These are phyloP conservation scores for Auanema sp. DNA, from an alignment of 2,888 invertebrate genomes.

Conservation along the genomic window DNA sequence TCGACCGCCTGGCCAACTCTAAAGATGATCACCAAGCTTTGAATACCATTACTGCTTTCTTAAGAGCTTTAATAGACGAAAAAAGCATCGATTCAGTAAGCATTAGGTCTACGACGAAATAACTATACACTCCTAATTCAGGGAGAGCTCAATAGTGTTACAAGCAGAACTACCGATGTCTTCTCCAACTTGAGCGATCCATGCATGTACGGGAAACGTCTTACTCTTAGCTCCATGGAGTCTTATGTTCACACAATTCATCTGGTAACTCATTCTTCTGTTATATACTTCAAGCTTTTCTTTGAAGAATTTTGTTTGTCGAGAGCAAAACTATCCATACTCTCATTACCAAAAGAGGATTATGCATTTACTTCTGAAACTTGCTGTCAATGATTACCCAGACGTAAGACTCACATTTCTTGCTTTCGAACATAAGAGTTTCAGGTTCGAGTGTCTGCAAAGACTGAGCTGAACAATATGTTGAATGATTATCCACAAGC, in stretches of 20 bases:
- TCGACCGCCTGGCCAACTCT: slow-evolving; percentile 2
- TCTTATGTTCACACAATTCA: slow-evolving; percentile 14
- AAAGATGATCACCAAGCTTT: slow-evolving; percentile 18
- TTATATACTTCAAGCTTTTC: slow-evolving; percentile 7
- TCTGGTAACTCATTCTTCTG: slow-evolving; percentile 12
- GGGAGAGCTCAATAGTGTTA: slow-evolving; percentile 14
- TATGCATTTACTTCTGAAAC: slow-evolving; percentile 1
- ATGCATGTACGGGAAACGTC: slow-evolving; percentile 8
- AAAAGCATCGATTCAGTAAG: slow-evolving; percentile 18
- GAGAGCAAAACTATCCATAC: slow-evolving; percentile 12
- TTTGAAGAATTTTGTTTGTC: slow-evolving; percentile 14
- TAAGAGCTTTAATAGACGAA: slow-evolving; percentile 18
- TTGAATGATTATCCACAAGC: slow-evolving; percentile 12
- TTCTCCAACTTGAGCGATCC: slow-evolving; percentile 18
- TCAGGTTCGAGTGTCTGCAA: slow-evolving; percentile 18
- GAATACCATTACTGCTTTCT: slow-evolving; percentile 3
- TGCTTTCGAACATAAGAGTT: neutral
- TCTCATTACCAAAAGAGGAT: slow-evolving; percentile 13
- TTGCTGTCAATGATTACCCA: slow-evolving; percentile 16
- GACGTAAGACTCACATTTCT: slow-evolving; percentile 10
- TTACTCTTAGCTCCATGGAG: slow-evolving; percentile 14
- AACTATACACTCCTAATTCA: slow-evolving; percentile 1
- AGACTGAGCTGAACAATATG: slow-evolving; percentile 12
- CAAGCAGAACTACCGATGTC: slow-evolving; percentile 11
- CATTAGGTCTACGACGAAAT: too few species aligned